Evolutionary conservation across 1,140 invertebrate genomes (phyloP).

Genomic region (Callitettix versicolor): DNA sequence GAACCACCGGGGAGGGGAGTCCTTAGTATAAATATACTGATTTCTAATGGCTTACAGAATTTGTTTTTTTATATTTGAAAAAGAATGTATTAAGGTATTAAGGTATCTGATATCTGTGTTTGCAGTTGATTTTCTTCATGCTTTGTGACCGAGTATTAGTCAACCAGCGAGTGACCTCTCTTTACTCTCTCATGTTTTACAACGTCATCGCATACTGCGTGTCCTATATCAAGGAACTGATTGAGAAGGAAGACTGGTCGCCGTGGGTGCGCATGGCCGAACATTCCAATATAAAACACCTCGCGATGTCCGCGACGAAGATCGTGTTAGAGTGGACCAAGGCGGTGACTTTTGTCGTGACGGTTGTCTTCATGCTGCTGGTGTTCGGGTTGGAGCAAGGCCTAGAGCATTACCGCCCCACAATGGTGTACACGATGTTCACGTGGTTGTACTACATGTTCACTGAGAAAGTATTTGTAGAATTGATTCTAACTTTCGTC

Average conservation of each 20-base stretch:
- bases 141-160: constrained; percentile 54
- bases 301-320: constrained; percentile 71
- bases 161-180: constrained; percentile 49
- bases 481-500: constrained; percentile 46
- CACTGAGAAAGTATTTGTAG: constrained; percentile 60
- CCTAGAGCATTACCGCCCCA: constrained; percentile 59
- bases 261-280: constrained; percentile 59
- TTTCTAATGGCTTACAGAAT: too few relatives aligned
- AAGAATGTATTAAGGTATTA: too few relatives aligned
- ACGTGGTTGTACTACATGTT: constrained; percentile 58
- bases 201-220: constrained; percentile 68
- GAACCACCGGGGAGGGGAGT: too few relatives aligned
- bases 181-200: constrained; percentile 72
- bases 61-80: too few relatives aligned
- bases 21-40: too few relatives aligned
- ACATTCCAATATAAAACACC: constrained; percentile 58
- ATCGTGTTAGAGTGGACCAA: constrained; percentile 73
- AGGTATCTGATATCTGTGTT: too few relatives aligned
- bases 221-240: constrained; percentile 57
- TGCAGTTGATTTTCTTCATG: constrained; percentile 61
- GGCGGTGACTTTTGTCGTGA: constrained; percentile 67
- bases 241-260: constrained; percentile 64
- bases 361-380: constrained; percentile 62
- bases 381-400: constrained; percentile 65
- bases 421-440: constrained; percentile 46